These are phyloP conservation scores for Hydractinia symbiolongicarpus DNA, from an alignment of 30 jellyfish, hydroid and myxozoan genomes.

Conservation along the genomic window DNA sequence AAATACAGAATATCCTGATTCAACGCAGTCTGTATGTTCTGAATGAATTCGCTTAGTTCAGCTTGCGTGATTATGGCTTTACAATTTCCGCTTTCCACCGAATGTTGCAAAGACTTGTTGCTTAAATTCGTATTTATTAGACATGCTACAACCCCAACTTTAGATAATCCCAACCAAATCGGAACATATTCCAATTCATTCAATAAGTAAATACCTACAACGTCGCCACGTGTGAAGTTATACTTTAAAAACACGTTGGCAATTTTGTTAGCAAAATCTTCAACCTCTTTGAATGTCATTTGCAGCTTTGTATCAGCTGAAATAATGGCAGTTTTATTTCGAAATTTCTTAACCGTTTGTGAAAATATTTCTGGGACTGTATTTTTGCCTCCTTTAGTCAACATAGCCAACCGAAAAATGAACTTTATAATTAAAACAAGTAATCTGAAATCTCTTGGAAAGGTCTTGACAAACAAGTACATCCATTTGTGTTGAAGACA, in stretches of 20 bases:
- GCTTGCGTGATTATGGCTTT: conserved; percentile 49
- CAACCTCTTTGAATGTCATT: conserved; percentile 7
- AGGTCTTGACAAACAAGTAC: not conserved
- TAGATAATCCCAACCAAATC: conserved; percentile 79
- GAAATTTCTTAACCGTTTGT: conserved; percentile 21
- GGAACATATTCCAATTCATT: conserved; percentile 34
- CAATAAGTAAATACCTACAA: conserved; percentile 8
- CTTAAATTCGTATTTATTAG: conserved; percentile 50
- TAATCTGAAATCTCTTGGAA: conserved; percentile 1
- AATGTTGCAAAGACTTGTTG: conserved; percentile 60
- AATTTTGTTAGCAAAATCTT: conserved; percentile 12
- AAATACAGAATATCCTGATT: not conserved
- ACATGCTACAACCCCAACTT: conserved; percentile 57
- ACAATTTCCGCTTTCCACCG: conserved; percentile 46
- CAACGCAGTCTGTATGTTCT: not conserved
- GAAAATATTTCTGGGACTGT: not conserved
- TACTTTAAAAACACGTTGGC: conserved; percentile 2
- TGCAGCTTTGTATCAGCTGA: conserved; percentile 3
- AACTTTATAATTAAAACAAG: not conserved
- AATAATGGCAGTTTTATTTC: conserved; percentile 11
- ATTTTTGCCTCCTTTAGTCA: conserved; percentile 13
- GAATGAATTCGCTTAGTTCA: not conserved
- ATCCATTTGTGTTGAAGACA: not conserved
- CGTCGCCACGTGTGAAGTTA: conserved; percentile 24
- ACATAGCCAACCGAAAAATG: not conserved